phyloP scores from a whole-genome alignment of 37 sponge, comb jelly and placozoan species.

The Halisarca cf. caerulea region DNA sequence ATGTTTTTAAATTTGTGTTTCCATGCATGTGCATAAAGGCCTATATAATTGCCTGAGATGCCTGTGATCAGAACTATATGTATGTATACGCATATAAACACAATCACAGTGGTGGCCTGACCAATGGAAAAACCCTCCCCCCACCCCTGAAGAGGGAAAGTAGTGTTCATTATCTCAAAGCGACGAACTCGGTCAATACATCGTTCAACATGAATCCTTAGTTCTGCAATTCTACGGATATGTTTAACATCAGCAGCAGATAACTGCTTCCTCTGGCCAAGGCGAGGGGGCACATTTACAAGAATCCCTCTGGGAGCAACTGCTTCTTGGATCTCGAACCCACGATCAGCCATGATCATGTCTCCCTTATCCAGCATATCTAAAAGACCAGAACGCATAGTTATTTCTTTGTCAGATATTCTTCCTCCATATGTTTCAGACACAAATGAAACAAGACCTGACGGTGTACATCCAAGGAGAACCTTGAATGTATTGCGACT shows the following conservation, averaged over 20 bases:
- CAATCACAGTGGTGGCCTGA: too few relatives aligned
- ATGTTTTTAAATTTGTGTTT: too few relatives aligned
- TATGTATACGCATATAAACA: too few relatives aligned
- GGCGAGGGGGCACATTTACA: slow-evolving; percentile 23
- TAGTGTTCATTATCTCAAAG: slow-evolving; percentile 2
- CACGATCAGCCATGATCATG: slow-evolving; percentile 46
- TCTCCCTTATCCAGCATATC: slow-evolving; percentile 32
- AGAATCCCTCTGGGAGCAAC: slow-evolving; percentile 27
- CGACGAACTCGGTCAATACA: slow-evolving; percentile 23
- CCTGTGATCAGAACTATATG: too few relatives aligned
- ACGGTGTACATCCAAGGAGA: slow-evolving; percentile 40
- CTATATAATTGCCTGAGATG: too few relatives aligned
- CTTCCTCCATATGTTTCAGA: slow-evolving; percentile 13
- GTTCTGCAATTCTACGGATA: slow-evolving; percentile 24
- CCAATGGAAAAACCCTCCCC: too few relatives aligned
- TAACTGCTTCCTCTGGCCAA: slow-evolving; percentile 29
- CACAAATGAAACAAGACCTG: slow-evolving; percentile 23
- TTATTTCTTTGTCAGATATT: slow-evolving; percentile 30
- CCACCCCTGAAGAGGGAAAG: slow-evolving; percentile 28
- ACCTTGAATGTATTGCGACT: slow-evolving; percentile 38
- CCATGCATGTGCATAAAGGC: too few relatives aligned
- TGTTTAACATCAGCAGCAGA: slow-evolving; percentile 19
- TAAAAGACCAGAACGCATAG: slow-evolving; percentile 34
- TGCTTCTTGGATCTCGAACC: slow-evolving; percentile 36
- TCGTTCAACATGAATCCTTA: slow-evolving; percentile 40